Base-by-base conservation (phyloP, 2,113 vertebrate genomes). In the Hemiprocne comata region DNA sequence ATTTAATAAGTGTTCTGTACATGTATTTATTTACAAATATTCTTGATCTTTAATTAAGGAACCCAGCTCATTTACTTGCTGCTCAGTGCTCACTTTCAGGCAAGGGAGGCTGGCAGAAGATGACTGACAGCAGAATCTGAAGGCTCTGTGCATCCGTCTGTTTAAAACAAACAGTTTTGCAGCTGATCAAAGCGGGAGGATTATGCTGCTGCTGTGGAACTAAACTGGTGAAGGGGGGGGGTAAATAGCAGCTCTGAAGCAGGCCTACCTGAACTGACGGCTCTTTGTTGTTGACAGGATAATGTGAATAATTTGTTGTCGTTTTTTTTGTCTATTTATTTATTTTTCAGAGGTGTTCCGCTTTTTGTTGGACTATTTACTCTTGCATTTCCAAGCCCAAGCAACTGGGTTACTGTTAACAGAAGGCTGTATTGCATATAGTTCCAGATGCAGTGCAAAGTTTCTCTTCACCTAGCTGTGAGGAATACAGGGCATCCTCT, bases 161-260 rank as follows among this genome's bases (percentile, higher is more conserved):
- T 34, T 79, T 28, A 9, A 5, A 70, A 81, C 89, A 74, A 75
- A 79, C 79, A 17, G 12, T 28, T 88, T 12, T 74, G 75, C 57
- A 64, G 87, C 65, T 95, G 94, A 94, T 96, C 94, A 95, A 95
- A 96, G 94, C 24, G 0, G 55, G 24, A 75, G 85, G 76, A 96
- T 90, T 71, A 57, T n/a, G 72, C 72, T 80, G 90, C 92, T 93
- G 87, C 90, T 3, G 8, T 21, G 76, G 29, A 88, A 57, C 82
- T 88, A 44, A 94, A 72, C 69, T 65, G 87, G 4, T 1, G 20
- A 53, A 64, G 10, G 36, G 25, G 80, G 18, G 19, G 51, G 42
- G 62, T 64, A 38, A 85, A 54, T 28, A 67, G 50, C 89, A 89
- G 85, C 72, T 91, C 89, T 93, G 75, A 77, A 71, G 82, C 64